phyloP scores from a whole-genome alignment of 2,888 invertebrate genomes.

The Lepidocyrtinus sp. region DNA sequence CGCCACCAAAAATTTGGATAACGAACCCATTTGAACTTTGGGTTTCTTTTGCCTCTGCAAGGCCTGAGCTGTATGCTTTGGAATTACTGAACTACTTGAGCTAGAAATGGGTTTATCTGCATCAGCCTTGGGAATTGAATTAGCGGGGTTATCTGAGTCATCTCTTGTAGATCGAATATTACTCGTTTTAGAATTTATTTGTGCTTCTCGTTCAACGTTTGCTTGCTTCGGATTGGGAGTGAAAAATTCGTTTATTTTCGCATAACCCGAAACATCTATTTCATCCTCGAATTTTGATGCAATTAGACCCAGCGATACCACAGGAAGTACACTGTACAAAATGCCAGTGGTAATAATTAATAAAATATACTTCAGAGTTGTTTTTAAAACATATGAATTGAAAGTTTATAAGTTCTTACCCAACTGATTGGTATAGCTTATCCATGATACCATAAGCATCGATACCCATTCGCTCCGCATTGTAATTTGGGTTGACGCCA shows the following conservation, averaged over 20 bases:
- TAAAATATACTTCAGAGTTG: constrained; percentile 9
- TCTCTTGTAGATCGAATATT: not conserved
- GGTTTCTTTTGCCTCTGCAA: too few relatives aligned
- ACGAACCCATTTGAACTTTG: too few relatives aligned
- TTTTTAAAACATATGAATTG: not conserved
- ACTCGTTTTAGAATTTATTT: not conserved
- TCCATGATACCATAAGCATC: constrained; percentile 80
- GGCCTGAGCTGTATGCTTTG: too few relatives aligned
- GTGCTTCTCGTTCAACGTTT: not conserved
- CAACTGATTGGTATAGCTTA: constrained; percentile 72
- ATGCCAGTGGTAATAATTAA: constrained; percentile 21
- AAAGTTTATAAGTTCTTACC: constrained; percentile 46
- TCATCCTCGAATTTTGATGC: constrained; percentile 72
- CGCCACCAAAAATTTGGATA: not conserved
- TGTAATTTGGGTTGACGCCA: constrained; percentile 77
- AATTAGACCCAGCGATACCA: constrained; percentile 71
- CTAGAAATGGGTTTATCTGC: not conserved
- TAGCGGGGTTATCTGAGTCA: too few relatives aligned
- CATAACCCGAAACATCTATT: constrained; percentile 40
- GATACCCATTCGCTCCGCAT: constrained; percentile 79
- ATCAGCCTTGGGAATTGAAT: not conserved
- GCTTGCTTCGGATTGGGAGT: constrained; percentile 26
- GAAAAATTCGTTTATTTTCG: constrained; percentile 64
- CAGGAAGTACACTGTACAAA: constrained; percentile 71
- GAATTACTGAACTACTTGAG: too few relatives aligned